Base-by-base conservation (phyloP, 2,113 vertebrate genomes). In the Deroptyus accipitrinus region DNA sequence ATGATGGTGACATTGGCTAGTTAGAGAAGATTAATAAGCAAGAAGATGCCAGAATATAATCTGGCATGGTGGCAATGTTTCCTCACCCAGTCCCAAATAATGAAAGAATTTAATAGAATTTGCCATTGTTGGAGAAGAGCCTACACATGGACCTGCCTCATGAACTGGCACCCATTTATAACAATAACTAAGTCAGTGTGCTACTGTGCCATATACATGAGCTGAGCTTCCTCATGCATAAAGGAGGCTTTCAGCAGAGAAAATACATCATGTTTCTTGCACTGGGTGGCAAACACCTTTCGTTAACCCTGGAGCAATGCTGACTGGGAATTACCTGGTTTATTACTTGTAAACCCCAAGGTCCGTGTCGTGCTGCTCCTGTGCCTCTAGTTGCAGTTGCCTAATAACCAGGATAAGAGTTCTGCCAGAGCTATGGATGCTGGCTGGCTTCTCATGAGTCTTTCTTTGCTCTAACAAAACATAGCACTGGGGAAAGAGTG, bases 1-100 rank as follows among this genome's bases (percentile, higher is more conserved):
- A 17, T 20, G 55, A 16, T 70, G n/a, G 41, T 52, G 80, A 15
- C 44, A 6, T 0, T 39, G 39, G 7, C 42, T 41, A 17, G 31
- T 22, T 82, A 9, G 4, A 55, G 42, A 30, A 82, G 25, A 55
- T 15, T 46, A 4, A 2, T 37, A 52, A 39, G 35, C 23, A 69
- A 68, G 54, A 62, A 75, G 64, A 74, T 35, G 22, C 68, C 73
- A n/a, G 54, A 74, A 37, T 27, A 61, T 31, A 70, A 61, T 19
- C 25, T 0, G 6, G 55, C 35, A 9, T 17, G 0, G 0, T 35
- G 52, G 52, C n/a, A n/a, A 7, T 13, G 35, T 61, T 87, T 27
- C 54, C 14, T 63, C 62, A 20, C 10, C 28, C 52, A 76, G 48
- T 20, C 57, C 37, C 42, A 41, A 59, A 7, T 7, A 55, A 28